Percentiles rank a stretch among this genome's conserved stretches.
phyloP scores from a whole-genome alignment of 2,888 invertebrate genomes.

The Melieria omissa region DNA sequence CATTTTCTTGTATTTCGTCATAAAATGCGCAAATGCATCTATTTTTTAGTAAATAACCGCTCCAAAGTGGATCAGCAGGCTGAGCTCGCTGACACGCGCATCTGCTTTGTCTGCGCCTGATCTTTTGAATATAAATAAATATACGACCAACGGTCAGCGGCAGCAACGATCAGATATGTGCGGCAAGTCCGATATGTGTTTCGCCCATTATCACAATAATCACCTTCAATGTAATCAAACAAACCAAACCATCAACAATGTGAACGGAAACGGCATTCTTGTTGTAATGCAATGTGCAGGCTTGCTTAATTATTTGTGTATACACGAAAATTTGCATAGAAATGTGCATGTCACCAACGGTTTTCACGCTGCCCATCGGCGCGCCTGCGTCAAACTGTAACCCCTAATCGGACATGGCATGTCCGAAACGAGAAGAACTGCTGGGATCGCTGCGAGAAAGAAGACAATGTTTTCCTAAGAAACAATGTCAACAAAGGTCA shows the following conservation, averaged over 20 bases:
- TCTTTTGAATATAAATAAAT: constrained; percentile 15
- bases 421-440: background rate
- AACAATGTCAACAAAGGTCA: constrained; percentile 37
- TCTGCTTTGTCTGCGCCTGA: constrained; percentile 37
- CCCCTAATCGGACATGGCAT: constrained; percentile 21
- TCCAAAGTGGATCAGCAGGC: too few species aligned
- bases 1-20: too few species aligned
- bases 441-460: too few species aligned
- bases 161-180: too few species aligned
- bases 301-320: constrained; percentile 21
- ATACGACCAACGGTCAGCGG: background rate
- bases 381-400: constrained; percentile 7
- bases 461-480: background rate
- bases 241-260: constrained; percentile 40
- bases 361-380: background rate
- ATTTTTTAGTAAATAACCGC: too few species aligned
- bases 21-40: too few species aligned
- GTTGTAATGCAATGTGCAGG: background rate
- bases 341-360: constrained; percentile 35
- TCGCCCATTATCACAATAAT: constrained; percentile 36
- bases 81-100: constrained; percentile 26
- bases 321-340: constrained; percentile 34
- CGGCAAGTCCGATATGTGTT: background rate
- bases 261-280: background rate
- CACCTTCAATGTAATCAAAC: constrained; percentile 37